Conservation (phyloP, 2,113 vertebrate species). For the Pollimyrus isidori region DNA sequence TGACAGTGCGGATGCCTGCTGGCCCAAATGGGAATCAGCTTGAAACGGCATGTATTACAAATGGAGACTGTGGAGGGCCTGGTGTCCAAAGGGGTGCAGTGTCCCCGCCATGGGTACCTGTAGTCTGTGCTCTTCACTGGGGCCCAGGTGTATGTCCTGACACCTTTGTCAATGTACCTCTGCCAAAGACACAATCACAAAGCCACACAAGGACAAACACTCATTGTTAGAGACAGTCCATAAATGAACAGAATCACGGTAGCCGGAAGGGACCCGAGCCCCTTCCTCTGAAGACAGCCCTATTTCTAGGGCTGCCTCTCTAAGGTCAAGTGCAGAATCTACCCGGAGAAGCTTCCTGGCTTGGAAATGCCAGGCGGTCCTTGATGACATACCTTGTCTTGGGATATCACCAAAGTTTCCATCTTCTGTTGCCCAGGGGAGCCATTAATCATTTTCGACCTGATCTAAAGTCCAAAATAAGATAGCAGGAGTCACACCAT, state of each 20-base stretch:
- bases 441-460: slow-evolving; percentile 84
- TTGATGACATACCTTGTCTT: slow-evolving; percentile 82
- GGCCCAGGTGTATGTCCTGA: slow-evolving; percentile 80
- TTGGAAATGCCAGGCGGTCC: background rate
- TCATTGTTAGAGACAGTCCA: background rate
- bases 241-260: background rate
- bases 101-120: slow-evolving; percentile 63
- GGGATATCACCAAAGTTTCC: slow-evolving; percentile 83
- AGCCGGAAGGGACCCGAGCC: background rate
- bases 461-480: slow-evolving; percentile 62
- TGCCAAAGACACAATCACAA: slow-evolving; percentile 40
- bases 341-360: background rate
- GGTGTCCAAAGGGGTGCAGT: background rate
- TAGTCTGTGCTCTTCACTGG: slow-evolving; percentile 85
- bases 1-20: background rate
- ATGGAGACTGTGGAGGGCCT: background rate
- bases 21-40: background rate
- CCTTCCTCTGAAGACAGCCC: background rate
- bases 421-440: slow-evolving; percentile 67
- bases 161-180: slow-evolving; percentile 86
- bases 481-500: background rate
- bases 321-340: background rate
- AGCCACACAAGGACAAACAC: background rate
- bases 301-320: background rate
- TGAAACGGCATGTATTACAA: background rate